Evolutionary conservation across 2,797 vertebrate species (phyloP).

Genomic region (Falco rusticolus): DNA sequence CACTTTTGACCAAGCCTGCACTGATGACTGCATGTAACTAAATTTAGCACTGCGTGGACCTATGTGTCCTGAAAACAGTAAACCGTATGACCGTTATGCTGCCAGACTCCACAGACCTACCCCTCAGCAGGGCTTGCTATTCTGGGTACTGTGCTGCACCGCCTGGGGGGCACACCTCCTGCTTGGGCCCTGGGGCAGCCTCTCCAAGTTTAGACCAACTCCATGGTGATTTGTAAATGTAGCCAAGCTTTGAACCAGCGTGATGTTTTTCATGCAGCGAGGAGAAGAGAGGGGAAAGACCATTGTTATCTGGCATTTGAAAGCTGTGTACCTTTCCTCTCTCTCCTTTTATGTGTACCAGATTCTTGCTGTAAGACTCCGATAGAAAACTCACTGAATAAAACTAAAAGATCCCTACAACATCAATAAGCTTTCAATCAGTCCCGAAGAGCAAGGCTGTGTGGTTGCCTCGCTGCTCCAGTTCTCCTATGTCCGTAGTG

Average conservation of each 20-base stretch:
- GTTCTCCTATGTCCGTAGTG: neutral
- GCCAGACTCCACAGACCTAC: neutral
- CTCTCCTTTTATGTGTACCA: neutral
- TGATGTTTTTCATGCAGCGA: neutral
- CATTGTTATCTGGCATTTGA: neutral
- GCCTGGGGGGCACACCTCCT: neutral
- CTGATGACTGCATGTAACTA: neutral
- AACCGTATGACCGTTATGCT: neutral
- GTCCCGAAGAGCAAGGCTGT: neutral
- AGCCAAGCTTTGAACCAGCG: neutral
- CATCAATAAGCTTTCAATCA: neutral
- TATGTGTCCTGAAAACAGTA: neutral
- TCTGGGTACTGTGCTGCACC: neutral
- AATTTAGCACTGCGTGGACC: neutral
- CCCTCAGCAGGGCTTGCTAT: neutral
- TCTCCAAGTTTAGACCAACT: neutral
- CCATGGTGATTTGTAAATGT: neutral
- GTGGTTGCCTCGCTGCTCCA: neutral
- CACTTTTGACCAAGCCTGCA: neutral
- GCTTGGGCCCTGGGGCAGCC: neutral
- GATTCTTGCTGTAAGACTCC: neutral
- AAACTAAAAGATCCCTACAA: neutral
- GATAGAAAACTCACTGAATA: neutral
- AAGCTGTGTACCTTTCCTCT: neutral
- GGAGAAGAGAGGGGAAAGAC: neutral